These are phyloP conservation scores for Aleiodes testaceus DNA, from an alignment of 2,888 invertebrate genomes.

Conservation along the genomic window DNA sequence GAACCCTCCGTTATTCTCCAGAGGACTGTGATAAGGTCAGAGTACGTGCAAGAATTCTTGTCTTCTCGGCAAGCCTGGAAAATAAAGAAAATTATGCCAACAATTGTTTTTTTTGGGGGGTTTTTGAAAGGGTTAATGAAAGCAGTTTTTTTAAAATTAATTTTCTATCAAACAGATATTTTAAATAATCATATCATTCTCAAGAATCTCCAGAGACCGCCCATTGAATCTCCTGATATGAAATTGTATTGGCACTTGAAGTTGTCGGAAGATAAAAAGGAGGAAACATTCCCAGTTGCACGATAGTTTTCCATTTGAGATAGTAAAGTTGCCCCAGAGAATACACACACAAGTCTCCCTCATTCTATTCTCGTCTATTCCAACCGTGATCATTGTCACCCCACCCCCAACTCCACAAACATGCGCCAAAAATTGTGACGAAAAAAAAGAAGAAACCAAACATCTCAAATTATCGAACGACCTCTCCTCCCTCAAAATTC, in stretches of 20 bases:
- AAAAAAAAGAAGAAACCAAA: no score
- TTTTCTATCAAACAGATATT: neutral
- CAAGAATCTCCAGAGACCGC: conserved; percentile 31
- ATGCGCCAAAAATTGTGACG: no score
- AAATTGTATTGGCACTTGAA: conserved; percentile 31
- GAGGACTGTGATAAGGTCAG: neutral
- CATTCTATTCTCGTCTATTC: neutral
- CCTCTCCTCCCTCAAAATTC: conserved; percentile 13
- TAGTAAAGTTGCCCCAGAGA: neutral
- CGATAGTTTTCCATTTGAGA: neutral
- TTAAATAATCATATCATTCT: conserved; percentile 6
- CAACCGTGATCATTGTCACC: no score
- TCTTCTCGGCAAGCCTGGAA: conserved; percentile 39
- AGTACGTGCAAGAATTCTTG: conserved; percentile 11
- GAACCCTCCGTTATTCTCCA: neutral
- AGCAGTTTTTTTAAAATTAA: no score
- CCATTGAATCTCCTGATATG: conserved; percentile 9
- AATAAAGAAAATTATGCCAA: conserved; percentile 23
- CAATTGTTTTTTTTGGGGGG: neutral
- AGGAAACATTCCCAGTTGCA: neutral
- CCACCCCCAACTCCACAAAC: no score
- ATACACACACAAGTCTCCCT: conserved; percentile 9
- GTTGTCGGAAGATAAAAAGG: conserved; percentile 17
- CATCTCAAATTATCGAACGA: no score
- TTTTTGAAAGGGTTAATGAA: no score